Evolutionary conservation across 2,113 vertebrate genomes (phyloP), one percentile per base, ranked within the genome.

Genomic region (Colossoma macropomum): DNA sequence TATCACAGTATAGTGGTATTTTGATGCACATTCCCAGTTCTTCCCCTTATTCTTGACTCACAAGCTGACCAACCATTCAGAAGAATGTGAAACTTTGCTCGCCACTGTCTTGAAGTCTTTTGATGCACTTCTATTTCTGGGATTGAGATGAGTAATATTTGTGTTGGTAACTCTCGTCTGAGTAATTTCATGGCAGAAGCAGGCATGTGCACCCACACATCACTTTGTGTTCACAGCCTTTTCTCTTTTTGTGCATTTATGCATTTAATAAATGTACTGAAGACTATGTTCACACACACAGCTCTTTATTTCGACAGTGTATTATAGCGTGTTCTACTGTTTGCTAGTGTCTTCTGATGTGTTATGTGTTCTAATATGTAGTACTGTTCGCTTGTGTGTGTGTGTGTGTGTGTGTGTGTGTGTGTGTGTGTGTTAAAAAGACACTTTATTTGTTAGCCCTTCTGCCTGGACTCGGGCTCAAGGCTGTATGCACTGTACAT

Each of bases 161-260:
- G n/a, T 32, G 65, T 4, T 38, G 7, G 11, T 68, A 21, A 79
- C 65, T 69, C 52, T 17, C 21, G 10, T 79, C 65, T 41, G 66
- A 80, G 50, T 80, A 27, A 59, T 59, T 71, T 80, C n/a, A 71
- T 59, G 52, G 30, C 60, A 19, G 38, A 50, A 1, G 28, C 25
- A 28, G 25, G n/a, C 65, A 70, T 70, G 66, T 41, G 77, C 65
- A 28, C 66, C 65, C 65, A 70, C 66, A 69, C 63, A 69, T 70
- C 50, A 79, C 32, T 59, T 27, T 52, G 27, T 66, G 34, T 79
- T 70, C 21, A 1, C 48, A 19, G 45, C 50, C 63, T 69, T 16
- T 78, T 79, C 63, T 38, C 66, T 79, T 62, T 27, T 52, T n/a
- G 21, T 50, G 23, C 32, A 8, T 69, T 68, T 54, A 11, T 54